Evolutionary conservation across 2,888 invertebrate species (phyloP).

Genomic region (Epirrhoe alternata): DNA sequence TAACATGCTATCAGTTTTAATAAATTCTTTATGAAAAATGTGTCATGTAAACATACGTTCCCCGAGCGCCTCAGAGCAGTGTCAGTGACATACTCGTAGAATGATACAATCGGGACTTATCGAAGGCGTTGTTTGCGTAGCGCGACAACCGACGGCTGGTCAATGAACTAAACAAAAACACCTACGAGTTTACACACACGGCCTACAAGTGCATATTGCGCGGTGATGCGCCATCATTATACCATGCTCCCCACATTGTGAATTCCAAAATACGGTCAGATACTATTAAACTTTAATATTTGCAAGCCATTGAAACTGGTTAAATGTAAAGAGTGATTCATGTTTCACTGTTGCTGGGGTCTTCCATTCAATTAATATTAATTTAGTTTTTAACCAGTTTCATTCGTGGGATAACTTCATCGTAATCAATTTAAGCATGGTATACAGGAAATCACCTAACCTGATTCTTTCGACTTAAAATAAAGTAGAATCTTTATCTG

Average conservation of each 20-base stretch:
- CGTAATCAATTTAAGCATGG: slow-evolving; percentile 8
- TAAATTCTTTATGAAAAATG: slow-evolving; percentile 27
- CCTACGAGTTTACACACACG: slow-evolving; percentile 67
- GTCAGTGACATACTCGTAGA: slow-evolving; percentile 65
- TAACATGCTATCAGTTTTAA: slow-evolving; percentile 13
- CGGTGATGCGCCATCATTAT: slow-evolving; percentile 26
- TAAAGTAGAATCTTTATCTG: slow-evolving; percentile 24
- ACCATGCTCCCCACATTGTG: slow-evolving; percentile 3
- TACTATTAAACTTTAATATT: background rate
- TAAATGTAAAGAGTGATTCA: background rate
- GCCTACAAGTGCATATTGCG: slow-evolving; percentile 51
- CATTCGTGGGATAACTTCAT: slow-evolving; percentile 6
- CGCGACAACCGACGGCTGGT: slow-evolving; percentile 73
- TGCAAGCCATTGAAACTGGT: background rate
- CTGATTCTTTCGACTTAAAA: slow-evolving; percentile 13
- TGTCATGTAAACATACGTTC: slow-evolving; percentile 38
- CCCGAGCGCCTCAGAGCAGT: slow-evolving; percentile 47
- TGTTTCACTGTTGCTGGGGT: slow-evolving; percentile 1
- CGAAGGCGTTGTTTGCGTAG: slow-evolving; percentile 81
- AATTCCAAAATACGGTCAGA: background rate
- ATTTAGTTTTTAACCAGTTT: slow-evolving; percentile 2
- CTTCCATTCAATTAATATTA: slow-evolving; percentile 1
- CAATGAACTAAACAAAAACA: slow-evolving; percentile 84
- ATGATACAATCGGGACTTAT: slow-evolving; percentile 80
- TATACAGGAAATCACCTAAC: slow-evolving; percentile 21